Evolutionary conservation across 2,113 vertebrate genomes (phyloP).

Genomic region (human): DNA sequence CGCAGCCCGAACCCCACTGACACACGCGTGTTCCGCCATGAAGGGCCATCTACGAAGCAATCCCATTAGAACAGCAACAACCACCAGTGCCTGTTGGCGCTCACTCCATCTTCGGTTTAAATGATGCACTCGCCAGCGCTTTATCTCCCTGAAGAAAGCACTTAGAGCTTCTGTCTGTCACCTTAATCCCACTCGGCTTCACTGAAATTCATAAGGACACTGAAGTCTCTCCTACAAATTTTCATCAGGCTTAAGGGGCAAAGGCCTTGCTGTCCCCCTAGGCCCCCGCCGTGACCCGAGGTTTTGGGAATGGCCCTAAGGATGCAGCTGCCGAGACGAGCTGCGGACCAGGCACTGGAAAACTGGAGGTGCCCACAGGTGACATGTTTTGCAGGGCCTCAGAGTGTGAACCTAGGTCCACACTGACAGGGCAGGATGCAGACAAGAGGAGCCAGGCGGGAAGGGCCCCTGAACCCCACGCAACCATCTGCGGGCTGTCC

Average conservation of each 20-base stretch:
- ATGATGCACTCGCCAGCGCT: rapidly evolving
- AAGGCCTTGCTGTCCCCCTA: not conserved
- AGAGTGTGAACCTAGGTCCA: not conserved
- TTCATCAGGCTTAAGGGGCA: not conserved
- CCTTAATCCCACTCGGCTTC: not conserved
- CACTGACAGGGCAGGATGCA: not conserved
- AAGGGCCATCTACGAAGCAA: not conserved
- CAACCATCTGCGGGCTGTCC: not conserved
- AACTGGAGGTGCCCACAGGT: not conserved
- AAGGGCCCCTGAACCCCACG: too few relatives aligned
- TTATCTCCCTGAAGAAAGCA: not conserved
- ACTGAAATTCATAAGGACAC: not conserved
- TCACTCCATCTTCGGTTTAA: not conserved
- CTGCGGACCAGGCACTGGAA: rapidly evolving
- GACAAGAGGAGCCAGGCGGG: rapidly evolving
- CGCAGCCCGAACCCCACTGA: rapidly evolving
- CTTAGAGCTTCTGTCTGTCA: not conserved
- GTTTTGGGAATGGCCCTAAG: not conserved
- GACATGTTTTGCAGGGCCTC: too few relatives aligned
- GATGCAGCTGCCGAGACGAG: rapidly evolving
- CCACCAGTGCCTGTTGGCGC: too few relatives aligned
- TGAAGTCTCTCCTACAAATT: too few relatives aligned
- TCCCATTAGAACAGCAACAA: not conserved
- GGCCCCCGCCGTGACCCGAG: too few relatives aligned
- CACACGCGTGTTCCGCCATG: not conserved